Conservation (phyloP, 2,888 invertebrate genomes). For the Stomorhina lunata region DNA sequence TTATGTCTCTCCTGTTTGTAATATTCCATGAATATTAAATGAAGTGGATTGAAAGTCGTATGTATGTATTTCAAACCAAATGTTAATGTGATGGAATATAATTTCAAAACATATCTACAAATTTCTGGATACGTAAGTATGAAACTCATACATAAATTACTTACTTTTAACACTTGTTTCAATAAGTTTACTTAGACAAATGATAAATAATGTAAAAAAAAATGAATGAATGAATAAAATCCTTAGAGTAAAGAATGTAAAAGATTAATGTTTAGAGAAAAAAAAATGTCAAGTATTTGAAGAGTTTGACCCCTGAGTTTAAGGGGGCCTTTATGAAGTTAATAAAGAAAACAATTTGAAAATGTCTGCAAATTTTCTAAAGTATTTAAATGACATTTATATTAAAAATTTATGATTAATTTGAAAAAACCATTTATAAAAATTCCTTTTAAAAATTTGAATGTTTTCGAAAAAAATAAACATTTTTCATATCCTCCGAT, state of each 20-base stretch:
- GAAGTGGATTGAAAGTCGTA: constrained; percentile 36
- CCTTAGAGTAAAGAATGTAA: not conserved
- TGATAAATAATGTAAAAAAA: not conserved
- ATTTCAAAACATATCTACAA: not conserved
- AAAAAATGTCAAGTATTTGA: constrained; percentile 1
- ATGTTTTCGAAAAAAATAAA: too few relatives aligned
- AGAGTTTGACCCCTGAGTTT: not conserved
- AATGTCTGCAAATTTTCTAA: too few relatives aligned
- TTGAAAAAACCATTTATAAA: too few relatives aligned
- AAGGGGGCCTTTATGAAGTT: not conserved
- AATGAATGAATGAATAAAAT: not conserved
- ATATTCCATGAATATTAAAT: constrained; percentile 54
- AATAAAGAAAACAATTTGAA: too few relatives aligned
- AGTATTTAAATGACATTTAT: too few relatives aligned
- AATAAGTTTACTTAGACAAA: constrained; percentile 20
- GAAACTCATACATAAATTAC: constrained; percentile 18
- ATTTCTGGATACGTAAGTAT: not conserved
- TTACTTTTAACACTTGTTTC: constrained; percentile 32
- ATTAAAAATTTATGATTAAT: too few relatives aligned
- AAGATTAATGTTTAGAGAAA: not conserved
- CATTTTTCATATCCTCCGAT: too few relatives aligned
- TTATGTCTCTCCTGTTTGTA: constrained; percentile 32
- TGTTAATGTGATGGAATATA: not conserved
- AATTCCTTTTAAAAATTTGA: too few relatives aligned
- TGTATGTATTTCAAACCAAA: constrained; percentile 28